Percentiles rank a stretch among this genome's conserved stretches.
Evolutionary conservation across 2,113 vertebrate genomes (phyloP).

Genomic region (Tursiops truncatus): DNA sequence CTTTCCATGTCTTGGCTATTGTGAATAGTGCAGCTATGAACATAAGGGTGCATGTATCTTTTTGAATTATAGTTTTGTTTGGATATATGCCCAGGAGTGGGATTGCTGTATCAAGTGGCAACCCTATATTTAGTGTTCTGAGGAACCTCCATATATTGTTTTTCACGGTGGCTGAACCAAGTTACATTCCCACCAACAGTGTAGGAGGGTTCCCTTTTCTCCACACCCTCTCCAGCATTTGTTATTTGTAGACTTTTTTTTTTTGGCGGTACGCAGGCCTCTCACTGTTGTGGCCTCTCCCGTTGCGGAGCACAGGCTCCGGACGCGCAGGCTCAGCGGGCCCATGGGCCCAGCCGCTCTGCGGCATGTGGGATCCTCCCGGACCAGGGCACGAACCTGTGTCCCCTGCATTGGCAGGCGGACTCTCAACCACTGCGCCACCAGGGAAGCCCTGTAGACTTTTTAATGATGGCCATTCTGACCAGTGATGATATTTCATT

Average conservation of each 20-base stretch:
- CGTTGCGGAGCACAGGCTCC: too few relatives aligned
- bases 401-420: too few relatives aligned
- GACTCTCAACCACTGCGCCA: too few relatives aligned
- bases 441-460: neutral
- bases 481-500: neutral
- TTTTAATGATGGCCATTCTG: neutral
- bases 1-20: too few relatives aligned
- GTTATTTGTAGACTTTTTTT: neutral
- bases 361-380: too few relatives aligned
- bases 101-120: neutral
- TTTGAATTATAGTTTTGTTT: neutral
- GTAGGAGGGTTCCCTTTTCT: neutral
- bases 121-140: neutral
- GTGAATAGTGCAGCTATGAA: too few relatives aligned
- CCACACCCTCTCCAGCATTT: neutral
- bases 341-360: too few relatives aligned
- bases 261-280: too few relatives aligned
- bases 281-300: too few relatives aligned
- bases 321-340: too few relatives aligned
- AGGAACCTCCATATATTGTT: neutral
- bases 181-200: neutral
- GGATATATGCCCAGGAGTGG: neutral
- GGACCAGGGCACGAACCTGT: too few relatives aligned
- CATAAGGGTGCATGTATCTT: neutral
- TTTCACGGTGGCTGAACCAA: neutral